Base-by-base conservation (phyloP, 2,797 vertebrate genomes). In the Lagorchestes hirsutus region DNA sequence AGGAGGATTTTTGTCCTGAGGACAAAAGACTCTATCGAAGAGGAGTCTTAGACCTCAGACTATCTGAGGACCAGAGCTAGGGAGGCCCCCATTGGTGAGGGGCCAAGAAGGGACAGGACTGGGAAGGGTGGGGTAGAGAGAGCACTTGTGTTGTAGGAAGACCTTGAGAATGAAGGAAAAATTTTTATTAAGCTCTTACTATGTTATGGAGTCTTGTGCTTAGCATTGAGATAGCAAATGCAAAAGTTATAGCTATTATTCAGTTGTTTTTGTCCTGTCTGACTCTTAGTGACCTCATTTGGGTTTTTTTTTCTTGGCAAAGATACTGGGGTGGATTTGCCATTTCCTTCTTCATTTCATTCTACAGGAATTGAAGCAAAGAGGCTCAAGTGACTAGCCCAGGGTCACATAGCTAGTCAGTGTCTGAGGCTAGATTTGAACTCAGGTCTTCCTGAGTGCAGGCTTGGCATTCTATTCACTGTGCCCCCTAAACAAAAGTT, bases 301-400 rank as follows among this genome's bases (percentile, higher is more conserved):
- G 31, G 13, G 0, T 31, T 67, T 62, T 34, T 28, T 31, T 67
- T 67, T 62, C 16, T 29, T 5, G 11, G 59, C 29, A 59, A 59
- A 59, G 58, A 59, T 31, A 59, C 57, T 58, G 9, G 12, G 34
- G 10, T 34, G 58, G 58, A 1, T 62, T 62, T 62, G 58, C 58
- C 56, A 91, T 94, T 91, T 55, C 92, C 91, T 90, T 95, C n/a
- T 56, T 56, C 55, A 90, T 91, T 96, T 95, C 94, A 90, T 55
- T 57, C 90, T 59, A 55, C 96, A 97, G 90, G 96, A 95, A 87
- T 0, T 31, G 94, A 96, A 27, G 59, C 27, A 93, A 95, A 59
- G 74, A 34, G 95, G 91, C 56, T 74, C 94, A 93, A 93, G 67
- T 54, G 96, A 95, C 74, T 96, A 91, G 59, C 93, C 40, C 0